phyloP scores from a whole-genome alignment of 2,888 invertebrate genomes.

The Eupithecia subumbrata region DNA sequence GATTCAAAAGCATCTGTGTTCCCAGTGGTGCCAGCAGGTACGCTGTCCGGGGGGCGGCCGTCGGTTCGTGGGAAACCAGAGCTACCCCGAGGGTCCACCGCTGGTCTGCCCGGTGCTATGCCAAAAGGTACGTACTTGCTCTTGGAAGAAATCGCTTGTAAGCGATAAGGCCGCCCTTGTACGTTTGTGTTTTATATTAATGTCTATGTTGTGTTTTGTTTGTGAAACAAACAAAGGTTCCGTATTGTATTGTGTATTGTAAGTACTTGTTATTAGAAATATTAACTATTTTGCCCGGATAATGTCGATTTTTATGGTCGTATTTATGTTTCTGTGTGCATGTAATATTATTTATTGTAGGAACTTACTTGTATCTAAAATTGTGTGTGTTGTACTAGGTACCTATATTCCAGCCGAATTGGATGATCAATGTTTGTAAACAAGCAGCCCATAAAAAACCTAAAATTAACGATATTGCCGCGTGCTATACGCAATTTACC shows the following conservation, averaged over 20 bases:
- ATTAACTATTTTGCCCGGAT: too few species aligned
- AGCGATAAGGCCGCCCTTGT: neutral
- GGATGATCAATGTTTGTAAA: too few species aligned
- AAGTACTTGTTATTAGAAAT: too few species aligned
- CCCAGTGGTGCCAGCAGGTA: slow-evolving; percentile 66
- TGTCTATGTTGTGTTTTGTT: neutral
- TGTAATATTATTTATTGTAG: neutral
- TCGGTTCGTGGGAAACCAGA: slow-evolving; percentile 79
- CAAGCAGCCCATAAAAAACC: too few species aligned
- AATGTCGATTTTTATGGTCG: too few species aligned
- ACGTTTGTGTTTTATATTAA: neutral
- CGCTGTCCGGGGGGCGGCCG: slow-evolving; percentile 68
- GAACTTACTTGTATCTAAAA: neutral
- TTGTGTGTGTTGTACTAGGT: neutral
- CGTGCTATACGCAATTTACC: too few species aligned
- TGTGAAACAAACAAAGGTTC: too few species aligned
- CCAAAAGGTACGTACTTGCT: slow-evolving; percentile 16
- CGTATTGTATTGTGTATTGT: too few species aligned
- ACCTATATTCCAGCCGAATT: too few species aligned
- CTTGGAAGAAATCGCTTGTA: neutral
- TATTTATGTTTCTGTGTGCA: neutral
- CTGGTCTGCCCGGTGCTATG: slow-evolving; percentile 70
- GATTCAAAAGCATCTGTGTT: slow-evolving; percentile 16
- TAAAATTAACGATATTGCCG: too few species aligned
- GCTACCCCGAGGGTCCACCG: slow-evolving; percentile 74